Conservation (phyloP, 2,888 invertebrate genomes). For the Corythucha ciliata region DNA sequence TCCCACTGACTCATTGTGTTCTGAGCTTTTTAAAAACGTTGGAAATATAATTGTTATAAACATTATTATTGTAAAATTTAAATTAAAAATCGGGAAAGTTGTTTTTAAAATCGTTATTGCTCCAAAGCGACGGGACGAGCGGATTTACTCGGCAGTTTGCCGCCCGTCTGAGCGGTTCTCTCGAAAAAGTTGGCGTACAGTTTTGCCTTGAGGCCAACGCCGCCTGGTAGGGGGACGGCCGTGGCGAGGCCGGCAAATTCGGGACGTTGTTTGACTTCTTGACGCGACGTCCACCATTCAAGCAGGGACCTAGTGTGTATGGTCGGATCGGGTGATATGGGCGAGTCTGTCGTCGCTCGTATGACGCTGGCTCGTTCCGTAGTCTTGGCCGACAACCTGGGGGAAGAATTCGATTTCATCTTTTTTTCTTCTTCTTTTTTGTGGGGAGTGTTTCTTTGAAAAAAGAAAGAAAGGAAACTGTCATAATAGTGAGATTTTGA, state of each 20-base stretch:
- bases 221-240: constrained; percentile 40
- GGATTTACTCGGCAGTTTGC: constrained; percentile 19
- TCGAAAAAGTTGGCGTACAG: constrained; percentile 63
- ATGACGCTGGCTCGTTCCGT: constrained; percentile 47
- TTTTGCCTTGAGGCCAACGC: constrained; percentile 54
- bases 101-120: background rate
- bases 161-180: constrained; percentile 1
- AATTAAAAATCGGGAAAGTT: too few relatives aligned
- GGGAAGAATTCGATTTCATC: too few relatives aligned
- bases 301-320: constrained; percentile 26
- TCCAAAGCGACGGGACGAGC: background rate
- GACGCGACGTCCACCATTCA: constrained; percentile 31
- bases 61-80: too few relatives aligned
- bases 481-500: too few relatives aligned
- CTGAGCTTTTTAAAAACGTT: too few relatives aligned
- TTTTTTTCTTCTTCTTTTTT: too few relatives aligned
- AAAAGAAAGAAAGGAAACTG: too few relatives aligned
- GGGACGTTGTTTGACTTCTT: constrained; percentile 39
- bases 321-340: constrained; percentile 50
- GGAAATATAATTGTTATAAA: too few relatives aligned
- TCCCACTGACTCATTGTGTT: too few relatives aligned
- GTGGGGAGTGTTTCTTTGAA: too few relatives aligned
- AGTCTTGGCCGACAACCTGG: constrained; percentile 29
- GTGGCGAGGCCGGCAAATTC: constrained; percentile 52
- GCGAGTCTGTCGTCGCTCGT: constrained; percentile 74